Conservation (phyloP, 2,113 vertebrate species). For the Pitta sordida region DNA sequence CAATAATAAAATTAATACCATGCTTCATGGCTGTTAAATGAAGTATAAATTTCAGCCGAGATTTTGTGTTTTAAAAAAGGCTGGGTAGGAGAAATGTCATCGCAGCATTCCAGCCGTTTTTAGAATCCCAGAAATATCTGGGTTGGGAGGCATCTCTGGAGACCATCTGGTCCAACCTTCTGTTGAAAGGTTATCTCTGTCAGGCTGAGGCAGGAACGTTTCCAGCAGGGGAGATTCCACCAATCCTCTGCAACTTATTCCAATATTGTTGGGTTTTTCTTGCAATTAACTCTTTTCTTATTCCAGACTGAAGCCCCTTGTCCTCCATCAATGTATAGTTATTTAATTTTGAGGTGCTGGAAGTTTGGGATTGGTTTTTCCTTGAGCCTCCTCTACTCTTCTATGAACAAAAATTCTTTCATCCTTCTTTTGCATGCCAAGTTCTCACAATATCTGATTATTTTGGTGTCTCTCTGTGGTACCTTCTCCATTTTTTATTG, state of each 20-base stretch:
- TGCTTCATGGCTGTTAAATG: neutral
- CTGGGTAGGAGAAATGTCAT: neutral
- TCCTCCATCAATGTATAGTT: neutral
- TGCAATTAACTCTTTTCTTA: neutral
- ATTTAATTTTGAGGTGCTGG: neutral
- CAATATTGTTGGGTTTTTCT: neutral
- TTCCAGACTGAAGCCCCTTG: neutral
- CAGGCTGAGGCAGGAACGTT: neutral
- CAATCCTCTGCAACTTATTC: neutral
- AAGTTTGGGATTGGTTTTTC: neutral
- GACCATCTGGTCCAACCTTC: constrained; percentile 42
- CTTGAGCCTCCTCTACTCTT: neutral
- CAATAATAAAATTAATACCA: neutral
- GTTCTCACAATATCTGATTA: fast-evolving
- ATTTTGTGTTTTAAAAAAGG: neutral
- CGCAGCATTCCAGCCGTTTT: neutral
- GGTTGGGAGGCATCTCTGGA: neutral
- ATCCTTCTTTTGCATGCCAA: neutral
- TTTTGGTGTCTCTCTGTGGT: neutral
- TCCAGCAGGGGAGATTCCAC: neutral
- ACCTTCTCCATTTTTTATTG: neutral
- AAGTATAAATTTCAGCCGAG: neutral
- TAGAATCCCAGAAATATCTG: neutral
- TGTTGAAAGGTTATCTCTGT: constrained; percentile 43
- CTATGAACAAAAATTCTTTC: neutral